Evolutionary conservation across 92 coral and sea anemone species (phyloP), one percentile per base, ranked within the genome.

Genomic region (Muricea muricata): DNA sequence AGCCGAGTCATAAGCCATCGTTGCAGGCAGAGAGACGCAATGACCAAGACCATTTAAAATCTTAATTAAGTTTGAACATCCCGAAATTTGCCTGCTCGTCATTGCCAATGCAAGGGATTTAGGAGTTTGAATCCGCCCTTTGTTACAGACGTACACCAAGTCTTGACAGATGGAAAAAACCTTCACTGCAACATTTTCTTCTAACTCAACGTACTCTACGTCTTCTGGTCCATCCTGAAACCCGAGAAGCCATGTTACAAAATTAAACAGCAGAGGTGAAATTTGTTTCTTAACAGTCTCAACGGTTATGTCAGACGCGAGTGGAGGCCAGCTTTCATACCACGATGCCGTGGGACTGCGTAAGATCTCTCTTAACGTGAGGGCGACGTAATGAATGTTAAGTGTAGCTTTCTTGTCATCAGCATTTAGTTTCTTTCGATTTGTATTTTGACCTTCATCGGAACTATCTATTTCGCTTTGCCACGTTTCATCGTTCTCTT

Each of bases 251-350:
- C 84, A 85, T 28, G 88, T 6, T 61, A 85, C 33, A 57, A 84
- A 85, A 78, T 85, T 75, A 31, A 85, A 85, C 0, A 75, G 60
- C 12, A 35, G 40, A 58, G 84, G 88, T 55, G 84, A 60, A 18
- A 84, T 83, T 50, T 75, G 11, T 73, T 61, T 84, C 29, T 41
- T 84, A 75, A 84, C 83, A 39, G 5, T 37, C 9, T 4, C 9
- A 37, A 4, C 42, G 9, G 42, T 4, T 9, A 37, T 4, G 9
- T 37, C 82, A 10, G 82, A 73, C 13, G 88, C 78, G 55, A 84
- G 75, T 73, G 83, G 83, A 72, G 83, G 88, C 77, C 88, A 84
- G 40, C 50, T 73, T 45, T 84, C 83, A 66, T 84, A 84, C 88
- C 83, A 84, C 30, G 76, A 11, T 17, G 57, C 29, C 14, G 37